Conservation (phyloP, 2,797 vertebrate species). For the Merluccius polli region DNA sequence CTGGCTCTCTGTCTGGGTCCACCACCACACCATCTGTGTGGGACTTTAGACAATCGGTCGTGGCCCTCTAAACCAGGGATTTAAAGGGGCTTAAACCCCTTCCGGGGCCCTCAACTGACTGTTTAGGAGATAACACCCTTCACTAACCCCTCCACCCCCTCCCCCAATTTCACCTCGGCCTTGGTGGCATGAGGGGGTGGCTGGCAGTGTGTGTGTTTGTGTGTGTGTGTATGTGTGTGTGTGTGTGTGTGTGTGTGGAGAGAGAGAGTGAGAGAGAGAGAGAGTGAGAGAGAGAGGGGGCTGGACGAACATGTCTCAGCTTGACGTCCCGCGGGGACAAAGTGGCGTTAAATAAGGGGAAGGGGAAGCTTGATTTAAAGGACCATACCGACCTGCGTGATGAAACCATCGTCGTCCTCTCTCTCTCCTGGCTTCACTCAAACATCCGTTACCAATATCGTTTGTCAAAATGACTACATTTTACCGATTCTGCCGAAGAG, state of each 20-base stretch:
- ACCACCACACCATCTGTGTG: background rate
- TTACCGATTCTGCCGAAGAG: too few relatives aligned
- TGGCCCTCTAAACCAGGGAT: slow-evolving; percentile 3
- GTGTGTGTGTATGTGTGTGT: slow-evolving; percentile 5
- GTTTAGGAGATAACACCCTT: background rate
- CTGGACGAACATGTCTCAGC: background rate
- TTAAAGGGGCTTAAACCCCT: background rate
- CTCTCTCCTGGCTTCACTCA: too few relatives aligned
- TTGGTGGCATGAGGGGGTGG: background rate
- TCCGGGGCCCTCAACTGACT: background rate
- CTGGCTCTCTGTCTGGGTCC: background rate
- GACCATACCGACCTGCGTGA: too few relatives aligned
- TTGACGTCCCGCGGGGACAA: background rate
- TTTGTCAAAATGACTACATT: too few relatives aligned
- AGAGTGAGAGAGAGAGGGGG: background rate
- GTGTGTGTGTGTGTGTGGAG: background rate
- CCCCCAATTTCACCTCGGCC: background rate
- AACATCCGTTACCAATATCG: too few relatives aligned
- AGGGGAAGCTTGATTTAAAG: background rate
- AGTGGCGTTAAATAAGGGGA: background rate
- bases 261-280: background rate
- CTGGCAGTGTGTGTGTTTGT: background rate
- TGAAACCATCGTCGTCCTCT: too few relatives aligned
- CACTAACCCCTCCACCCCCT: background rate
- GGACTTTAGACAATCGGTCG: background rate